Evolutionary conservation across 2,113 vertebrate species (phyloP).

Genomic region (Gasterosteus aculeatus): DNA sequence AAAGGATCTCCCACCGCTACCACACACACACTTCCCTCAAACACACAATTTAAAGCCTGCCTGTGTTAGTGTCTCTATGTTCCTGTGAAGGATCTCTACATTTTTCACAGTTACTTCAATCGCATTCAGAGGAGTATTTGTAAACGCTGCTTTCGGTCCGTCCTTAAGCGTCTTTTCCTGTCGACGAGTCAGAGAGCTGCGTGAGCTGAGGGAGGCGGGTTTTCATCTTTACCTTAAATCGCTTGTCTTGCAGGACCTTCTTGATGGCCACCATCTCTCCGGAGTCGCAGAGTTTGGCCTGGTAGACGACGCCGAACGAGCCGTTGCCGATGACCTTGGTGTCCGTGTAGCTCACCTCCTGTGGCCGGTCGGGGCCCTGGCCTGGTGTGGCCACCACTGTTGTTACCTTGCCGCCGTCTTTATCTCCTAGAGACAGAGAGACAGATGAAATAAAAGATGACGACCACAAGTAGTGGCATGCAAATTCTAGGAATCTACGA

Average conservation of each 20-base stretch:
- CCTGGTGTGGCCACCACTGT: slow-evolving; percentile 98
- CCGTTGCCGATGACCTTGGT: slow-evolving; percentile 99
- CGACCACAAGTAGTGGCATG: neutral
- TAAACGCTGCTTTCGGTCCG: neutral
- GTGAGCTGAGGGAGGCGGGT: too few relatives aligned
- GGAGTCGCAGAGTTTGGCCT: slow-evolving; percentile 98
- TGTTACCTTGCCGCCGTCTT: slow-evolving; percentile 98
- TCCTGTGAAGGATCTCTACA: slow-evolving; percentile 56
- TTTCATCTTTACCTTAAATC: slow-evolving; percentile 91
- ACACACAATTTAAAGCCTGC: neutral
- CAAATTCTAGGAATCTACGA: neutral
- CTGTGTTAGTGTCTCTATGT: slow-evolving; percentile 1
- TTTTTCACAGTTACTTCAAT: slow-evolving; percentile 35
- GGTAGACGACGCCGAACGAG: slow-evolving; percentile 98
- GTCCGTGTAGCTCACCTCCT: slow-evolving; percentile 99
- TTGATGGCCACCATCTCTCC: slow-evolving; percentile 99
- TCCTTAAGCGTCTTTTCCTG: neutral
- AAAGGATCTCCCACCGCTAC: neutral
- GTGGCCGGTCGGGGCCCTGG: slow-evolving; percentile 96
- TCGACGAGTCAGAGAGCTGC: neutral
- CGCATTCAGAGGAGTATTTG: neutral
- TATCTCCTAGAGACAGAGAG: slow-evolving; percentile 86
- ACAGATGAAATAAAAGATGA: neutral
- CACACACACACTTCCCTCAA: slow-evolving; percentile 2
- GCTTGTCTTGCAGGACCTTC: slow-evolving; percentile 98